These are phyloP conservation scores for Coptotermes formosanus DNA, from an alignment of 1,140 invertebrate species.

Conservation along the genomic window DNA sequence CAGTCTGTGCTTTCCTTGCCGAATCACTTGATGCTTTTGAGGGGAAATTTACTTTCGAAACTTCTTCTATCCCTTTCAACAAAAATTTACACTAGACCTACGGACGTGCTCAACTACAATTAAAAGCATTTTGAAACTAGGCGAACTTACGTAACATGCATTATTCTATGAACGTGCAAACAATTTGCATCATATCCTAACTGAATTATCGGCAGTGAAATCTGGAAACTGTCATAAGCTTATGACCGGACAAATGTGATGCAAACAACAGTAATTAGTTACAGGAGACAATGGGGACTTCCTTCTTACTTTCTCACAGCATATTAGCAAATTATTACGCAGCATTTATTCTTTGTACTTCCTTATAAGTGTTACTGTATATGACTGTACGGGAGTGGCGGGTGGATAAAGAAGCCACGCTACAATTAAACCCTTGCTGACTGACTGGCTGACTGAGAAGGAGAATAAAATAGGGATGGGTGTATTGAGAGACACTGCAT, in stretches of 20 bases:
- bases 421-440: no score
- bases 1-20: no score
- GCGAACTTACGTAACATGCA: background rate
- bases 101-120: background rate
- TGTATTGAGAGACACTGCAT: no score
- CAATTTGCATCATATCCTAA: background rate
- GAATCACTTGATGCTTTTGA: no score
- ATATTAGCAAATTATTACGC: background rate
- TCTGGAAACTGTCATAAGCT: background rate
- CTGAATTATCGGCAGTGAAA: background rate
- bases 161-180: background rate
- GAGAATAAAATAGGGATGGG: no score
- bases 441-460: no score
- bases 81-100: no score
- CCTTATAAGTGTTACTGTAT: background rate
- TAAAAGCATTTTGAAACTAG: background rate
- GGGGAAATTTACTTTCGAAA: no score
- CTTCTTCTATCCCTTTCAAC: no score
- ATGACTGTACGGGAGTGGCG: background rate
- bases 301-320: background rate
- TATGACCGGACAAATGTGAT: background rate
- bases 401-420: no score
- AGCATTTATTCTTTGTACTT: background rate
- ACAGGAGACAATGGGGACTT: background rate
- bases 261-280: background rate